Evolutionary conservation across 1,140 invertebrate genomes (phyloP), one percentile per base, ranked within the genome.

Genomic region (Drosophila lacteicornis): DNA sequence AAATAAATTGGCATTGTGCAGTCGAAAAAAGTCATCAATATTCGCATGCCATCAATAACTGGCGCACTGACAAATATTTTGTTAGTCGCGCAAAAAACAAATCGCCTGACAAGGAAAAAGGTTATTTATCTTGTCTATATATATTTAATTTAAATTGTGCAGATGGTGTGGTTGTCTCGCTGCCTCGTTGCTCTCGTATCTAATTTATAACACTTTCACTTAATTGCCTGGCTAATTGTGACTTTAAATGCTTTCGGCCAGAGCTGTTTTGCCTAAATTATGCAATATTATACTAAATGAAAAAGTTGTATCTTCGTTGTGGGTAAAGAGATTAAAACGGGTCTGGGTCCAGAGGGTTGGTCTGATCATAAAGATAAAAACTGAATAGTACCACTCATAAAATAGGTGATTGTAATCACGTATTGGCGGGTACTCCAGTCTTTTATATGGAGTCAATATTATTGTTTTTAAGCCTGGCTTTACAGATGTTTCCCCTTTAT

Each of bases 151-250:
- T 46, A 59, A 61, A 58, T 61, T 66, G 38, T 68, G 57, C 38
- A 65, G 62, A 65, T 7, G 17, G 27, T 40, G 43, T 2, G 13
- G 12, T 40, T 62, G 4, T 40, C 47, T 19, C 57, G 9, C 15
- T 46, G 36, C 42, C 46, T 81, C 62, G 45, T 58, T 62, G 50
- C 40, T 65, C 62, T 59, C 47, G 51, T 51, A 73, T 79, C 55
- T 69, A 80, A 79, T 90, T 88, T 85, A 91, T 85, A 90, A 80
- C 79, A 90, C 85, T 90, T 90, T 90, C 85, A 85, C 86, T 82
- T 90, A 90, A 90, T 74, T 13, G 75, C 57, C 59, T 13, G 53
- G 65, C 79, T 90, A 90, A 90, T 84, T 88, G 81, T 79, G 66
- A 33, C 67, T 70, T 74, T 56, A 46, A 80, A 87, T 61, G 61